A percentile compares a stretch with the other conserved stretches of the same genome.
Conservation (phyloP, 2,888 invertebrate species). For the Limnephilus marmoratus region DNA sequence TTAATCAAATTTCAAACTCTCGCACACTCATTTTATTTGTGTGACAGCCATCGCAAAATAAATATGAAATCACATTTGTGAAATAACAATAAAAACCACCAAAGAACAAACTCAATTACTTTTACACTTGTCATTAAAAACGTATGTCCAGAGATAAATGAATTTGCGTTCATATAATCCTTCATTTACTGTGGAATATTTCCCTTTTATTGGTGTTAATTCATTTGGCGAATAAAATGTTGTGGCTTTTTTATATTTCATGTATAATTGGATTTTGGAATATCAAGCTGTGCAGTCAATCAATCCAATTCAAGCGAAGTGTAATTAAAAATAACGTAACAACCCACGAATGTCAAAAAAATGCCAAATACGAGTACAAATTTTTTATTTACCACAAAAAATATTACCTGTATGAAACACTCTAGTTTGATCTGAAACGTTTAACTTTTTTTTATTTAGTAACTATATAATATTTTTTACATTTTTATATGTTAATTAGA, state of each 20-base stretch:
- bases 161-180: neutral
- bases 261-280: neutral
- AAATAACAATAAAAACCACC: neutral
- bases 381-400: too few relatives aligned
- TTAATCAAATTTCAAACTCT: neutral
- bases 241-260: neutral
- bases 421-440: too few relatives aligned
- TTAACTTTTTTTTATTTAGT: too few relatives aligned
- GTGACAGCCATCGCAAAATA: neutral
- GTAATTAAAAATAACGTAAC: neutral
- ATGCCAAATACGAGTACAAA: too few relatives aligned
- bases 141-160: neutral
- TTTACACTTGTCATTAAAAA: neutral
- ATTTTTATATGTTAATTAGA: too few relatives aligned
- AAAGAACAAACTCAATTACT: neutral
- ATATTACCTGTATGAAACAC: too few relatives aligned
- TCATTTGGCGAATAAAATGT: neutral
- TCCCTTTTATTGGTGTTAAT: neutral
- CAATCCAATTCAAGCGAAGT: neutral
- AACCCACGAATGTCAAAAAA: neutral
- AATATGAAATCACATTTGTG: neutral
- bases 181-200: neutral
- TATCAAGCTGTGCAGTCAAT: neutral
- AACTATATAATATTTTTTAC: too few relatives aligned
- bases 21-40: neutral